Evolutionary conservation across 2,888 invertebrate species (phyloP), one percentile per base, ranked within the genome.

Genomic region (Isotomurus palustris): DNA sequence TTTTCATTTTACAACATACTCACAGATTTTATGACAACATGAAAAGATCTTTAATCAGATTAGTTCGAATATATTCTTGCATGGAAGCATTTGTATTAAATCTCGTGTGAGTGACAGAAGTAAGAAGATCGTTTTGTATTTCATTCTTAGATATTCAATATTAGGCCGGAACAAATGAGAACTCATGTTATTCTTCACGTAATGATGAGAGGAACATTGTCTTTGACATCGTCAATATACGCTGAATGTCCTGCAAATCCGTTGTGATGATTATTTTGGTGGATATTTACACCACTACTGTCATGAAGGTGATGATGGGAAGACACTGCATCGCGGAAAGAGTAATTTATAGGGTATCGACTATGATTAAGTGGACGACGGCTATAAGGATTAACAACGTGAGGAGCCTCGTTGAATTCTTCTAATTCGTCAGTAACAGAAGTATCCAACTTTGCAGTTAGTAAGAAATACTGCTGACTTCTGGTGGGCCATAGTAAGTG

Each of bases 401-500:
- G 91, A 0, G 91, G 91, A 2, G 91, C 90, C 75, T 92, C 91
- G 75, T 89, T 89, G 76, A 91, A 91, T 75, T 91, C 91, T 72
- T 91, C 91, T 55, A 92, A 76, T 75, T 92, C 92, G 72, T 91
- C 91, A 71, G 76, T 78, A 44, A 77, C 73, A 54, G 78, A 77
- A 22, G 76, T 73, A 55, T 78, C 78, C 67, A 77, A 70, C 83
- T 83, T 85, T n/a, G 69, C 59, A 52, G 68, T 58, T 32, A 91
- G 78, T 56, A 92, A 78, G 73, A 94, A 84, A 78, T 93, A 94
- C 75, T 93, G 90, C 71, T 93, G 91, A 35, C 91, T 89, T 53
- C 93, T 82, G 52, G 91, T 91, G 36, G 96, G 96, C 95, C 95
- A 97, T 62, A 97, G 79, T 64, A 97, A 79, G 74, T 96, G 95